Evolutionary conservation across 2,113 vertebrate genomes (phyloP).

Genomic region (Tautogolabrus adspersus): DNA sequence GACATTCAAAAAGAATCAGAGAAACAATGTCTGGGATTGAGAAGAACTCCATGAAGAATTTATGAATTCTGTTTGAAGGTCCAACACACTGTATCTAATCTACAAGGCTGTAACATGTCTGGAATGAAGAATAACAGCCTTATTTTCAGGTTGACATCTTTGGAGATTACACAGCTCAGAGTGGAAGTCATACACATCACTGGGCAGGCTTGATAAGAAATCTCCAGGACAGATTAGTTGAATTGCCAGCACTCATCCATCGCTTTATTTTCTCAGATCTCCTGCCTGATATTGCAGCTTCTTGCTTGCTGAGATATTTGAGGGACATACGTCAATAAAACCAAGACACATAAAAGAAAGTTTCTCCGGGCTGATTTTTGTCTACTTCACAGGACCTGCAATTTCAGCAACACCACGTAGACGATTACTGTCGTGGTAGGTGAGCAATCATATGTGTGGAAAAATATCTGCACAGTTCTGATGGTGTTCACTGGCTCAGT

Average conservation of each 20-base stretch:
- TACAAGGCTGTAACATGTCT: slow-evolving; percentile 13
- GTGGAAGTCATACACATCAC: slow-evolving; percentile 18
- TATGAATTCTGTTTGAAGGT: slow-evolving; percentile 43
- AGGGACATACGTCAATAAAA: neutral
- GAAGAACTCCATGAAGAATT: slow-evolving; percentile 19
- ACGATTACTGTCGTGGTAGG: slow-evolving; percentile 34
- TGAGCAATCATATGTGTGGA: slow-evolving; percentile 36
- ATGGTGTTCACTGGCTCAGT: slow-evolving; percentile 47
- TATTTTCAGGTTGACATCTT: slow-evolving; percentile 20
- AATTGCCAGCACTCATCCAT: slow-evolving; percentile 39
- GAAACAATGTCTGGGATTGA: neutral
- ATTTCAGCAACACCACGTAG: slow-evolving; percentile 24
- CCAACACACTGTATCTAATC: slow-evolving; percentile 62
- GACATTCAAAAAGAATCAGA: neutral
- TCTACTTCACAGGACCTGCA: neutral
- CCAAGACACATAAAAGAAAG: neutral
- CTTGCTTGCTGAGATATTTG: slow-evolving; percentile 8
- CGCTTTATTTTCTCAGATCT: slow-evolving; percentile 18
- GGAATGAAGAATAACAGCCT: slow-evolving; percentile 44
- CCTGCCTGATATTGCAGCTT: slow-evolving; percentile 3
- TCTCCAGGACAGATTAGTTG: slow-evolving; percentile 44
- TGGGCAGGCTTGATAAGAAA: slow-evolving; percentile 35
- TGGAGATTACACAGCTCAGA: slow-evolving; percentile 35
- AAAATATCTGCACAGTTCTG: slow-evolving; percentile 34
- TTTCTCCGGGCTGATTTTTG: slow-evolving; percentile 16